Conservation (phyloP, 2,113 vertebrate species). For the Suricata suricatta region DNA sequence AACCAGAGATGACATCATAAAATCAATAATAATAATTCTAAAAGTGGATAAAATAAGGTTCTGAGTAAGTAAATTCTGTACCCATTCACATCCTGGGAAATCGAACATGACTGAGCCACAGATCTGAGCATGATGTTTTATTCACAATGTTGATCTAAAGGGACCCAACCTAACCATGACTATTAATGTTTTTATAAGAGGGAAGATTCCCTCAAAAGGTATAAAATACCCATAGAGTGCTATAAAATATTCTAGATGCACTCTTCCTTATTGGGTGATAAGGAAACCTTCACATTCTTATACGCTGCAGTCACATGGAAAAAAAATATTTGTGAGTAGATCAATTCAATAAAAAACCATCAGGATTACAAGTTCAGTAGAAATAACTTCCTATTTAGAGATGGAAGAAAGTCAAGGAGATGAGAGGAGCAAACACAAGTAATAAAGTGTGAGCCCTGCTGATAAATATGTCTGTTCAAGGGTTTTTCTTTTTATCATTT, state of each 20-base stretch:
- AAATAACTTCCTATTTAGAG: neutral
- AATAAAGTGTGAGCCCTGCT: neutral
- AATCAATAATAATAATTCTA: neutral
- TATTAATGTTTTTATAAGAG: neutral
- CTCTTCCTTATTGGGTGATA: neutral
- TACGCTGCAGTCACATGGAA: neutral
- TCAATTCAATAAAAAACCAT: neutral
- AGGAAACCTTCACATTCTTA: neutral
- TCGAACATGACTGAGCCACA: neutral
- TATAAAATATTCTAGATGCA: neutral
- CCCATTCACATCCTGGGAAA: neutral
- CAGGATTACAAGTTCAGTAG: neutral
- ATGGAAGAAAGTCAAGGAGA: neutral
- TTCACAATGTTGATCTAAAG: neutral
- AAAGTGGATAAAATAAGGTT: neutral
- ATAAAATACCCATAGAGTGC: neutral
- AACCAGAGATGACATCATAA: neutral
- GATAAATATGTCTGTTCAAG: neutral
- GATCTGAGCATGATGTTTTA: neutral
- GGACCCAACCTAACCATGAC: neutral
- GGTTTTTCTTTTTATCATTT: neutral
- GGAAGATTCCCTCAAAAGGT: neutral
- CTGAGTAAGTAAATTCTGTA: neutral
- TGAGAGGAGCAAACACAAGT: neutral
- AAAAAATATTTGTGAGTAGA: neutral